Evolutionary conservation across 2,888 invertebrate genomes (phyloP), one percentile per base, ranked within the genome.

Genomic region (Drosophila atroscutellata): DNA sequence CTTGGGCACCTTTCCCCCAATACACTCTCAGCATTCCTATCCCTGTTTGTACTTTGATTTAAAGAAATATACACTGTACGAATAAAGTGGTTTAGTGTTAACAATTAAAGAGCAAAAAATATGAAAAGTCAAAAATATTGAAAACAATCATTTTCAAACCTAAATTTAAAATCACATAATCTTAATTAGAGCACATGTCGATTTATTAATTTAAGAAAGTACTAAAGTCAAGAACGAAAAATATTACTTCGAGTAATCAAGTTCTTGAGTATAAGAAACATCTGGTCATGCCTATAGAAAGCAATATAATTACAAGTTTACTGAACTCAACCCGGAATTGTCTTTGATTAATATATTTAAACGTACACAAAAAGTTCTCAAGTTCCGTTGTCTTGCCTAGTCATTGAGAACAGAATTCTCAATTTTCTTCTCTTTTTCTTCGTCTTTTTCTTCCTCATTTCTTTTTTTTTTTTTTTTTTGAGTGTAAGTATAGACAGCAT

Each of bases 21-120:
- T 4, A 15, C 24, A 45, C 26, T 24, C 26, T 28, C 32, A 45
- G 37, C 37, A n/a, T 56, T 51, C 76, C 67, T 76, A 72, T 76
- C 68, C 54, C 42, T 26, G 20, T 28, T 76, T 61, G 60, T 67
- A 39, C 67, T 67, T 49, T 72, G 75, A 76, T 76, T 75, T 75
- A 60, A 63, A 67, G 51, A 54, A 61, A 30, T 4, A 24, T 24
- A 15, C 45, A 24, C 45, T 24, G 3, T 4, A 2, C 45, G 15
- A 45, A 15, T 7, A 45, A 24, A 42, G 3, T 45, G 20, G 1
- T 15, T 15, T 45, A 24, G 6, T 20, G 1, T 13, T 13, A 45
- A 20, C 13, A 3, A 2, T 13, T 6, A 20, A 20, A 13, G 1
- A 11, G 2, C 3, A 2, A 3, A 13, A 13, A 13, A 6, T 6